Evolutionary conservation across 2,113 vertebrate genomes (phyloP).

Genomic region (Stigmatopora argus): DNA sequence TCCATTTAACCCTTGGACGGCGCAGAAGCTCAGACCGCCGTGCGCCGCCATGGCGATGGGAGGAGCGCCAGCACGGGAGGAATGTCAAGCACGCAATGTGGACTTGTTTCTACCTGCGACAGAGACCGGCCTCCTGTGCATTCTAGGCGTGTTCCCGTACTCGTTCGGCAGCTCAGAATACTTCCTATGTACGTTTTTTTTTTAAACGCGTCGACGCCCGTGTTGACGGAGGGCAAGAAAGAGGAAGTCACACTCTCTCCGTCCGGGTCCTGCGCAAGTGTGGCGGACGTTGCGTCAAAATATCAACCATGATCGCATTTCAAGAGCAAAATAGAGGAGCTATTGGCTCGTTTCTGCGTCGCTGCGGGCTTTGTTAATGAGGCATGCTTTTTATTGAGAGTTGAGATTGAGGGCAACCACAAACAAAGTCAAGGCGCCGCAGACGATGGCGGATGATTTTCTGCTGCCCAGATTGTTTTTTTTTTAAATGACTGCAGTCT

Average conservation of each 20-base stretch:
- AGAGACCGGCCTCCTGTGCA: slow-evolving; percentile 1
- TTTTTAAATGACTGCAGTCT: neutral
- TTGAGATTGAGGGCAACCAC: neutral
- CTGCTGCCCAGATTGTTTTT: neutral
- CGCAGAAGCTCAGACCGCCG: neutral
- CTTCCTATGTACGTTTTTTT: slow-evolving; percentile 3
- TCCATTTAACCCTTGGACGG: neutral
- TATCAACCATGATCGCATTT: neutral
- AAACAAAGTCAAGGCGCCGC: neutral
- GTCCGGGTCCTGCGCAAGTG: neutral
- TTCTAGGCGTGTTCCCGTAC: slow-evolving; percentile 35
- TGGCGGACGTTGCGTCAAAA: neutral
- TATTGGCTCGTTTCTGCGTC: neutral
- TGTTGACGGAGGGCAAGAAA: slow-evolving; percentile 6
- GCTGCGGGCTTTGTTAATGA: neutral
- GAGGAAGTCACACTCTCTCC: slow-evolving; percentile 15
- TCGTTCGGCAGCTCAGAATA: slow-evolving; percentile 26
- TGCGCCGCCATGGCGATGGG: neutral
- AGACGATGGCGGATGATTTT: neutral
- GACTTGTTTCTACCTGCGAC: slow-evolving; percentile 35
- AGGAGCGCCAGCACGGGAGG: slow-evolving; percentile 11
- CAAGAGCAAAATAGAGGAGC: neutral
- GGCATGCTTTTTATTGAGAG: neutral
- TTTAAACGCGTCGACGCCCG: slow-evolving; percentile 5
- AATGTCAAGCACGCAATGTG: slow-evolving; percentile 36